A percentile compares a stretch with the other conserved stretches of the same genome.
phyloP scores from a whole-genome alignment of 30 jellyfish, hydroid and myxozoan species.

The Aurelia aurita region DNA sequence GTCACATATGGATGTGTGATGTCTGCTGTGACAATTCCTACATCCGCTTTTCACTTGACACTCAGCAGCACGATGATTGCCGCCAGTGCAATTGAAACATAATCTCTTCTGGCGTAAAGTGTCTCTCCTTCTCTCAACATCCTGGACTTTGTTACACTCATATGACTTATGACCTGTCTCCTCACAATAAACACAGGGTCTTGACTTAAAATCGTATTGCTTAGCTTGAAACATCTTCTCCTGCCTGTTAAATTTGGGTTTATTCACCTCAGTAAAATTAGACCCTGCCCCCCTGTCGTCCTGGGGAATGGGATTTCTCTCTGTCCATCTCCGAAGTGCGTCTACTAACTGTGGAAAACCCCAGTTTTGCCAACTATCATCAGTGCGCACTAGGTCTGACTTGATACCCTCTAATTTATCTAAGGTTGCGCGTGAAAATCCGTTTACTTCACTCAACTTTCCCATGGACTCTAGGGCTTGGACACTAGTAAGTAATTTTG shows the following conservation, averaged over 20 bases:
- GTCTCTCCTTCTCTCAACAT: conserved; percentile 38
- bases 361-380: conserved; percentile 81
- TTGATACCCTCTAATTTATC: conserved; percentile 80
- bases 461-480: conserved; percentile 84
- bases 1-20: conserved; percentile 59
- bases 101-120: conserved; percentile 25
- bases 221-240: conserved; percentile 52
- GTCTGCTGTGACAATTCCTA: conserved; percentile 58
- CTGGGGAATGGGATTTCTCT: conserved; percentile 68
- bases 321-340: conserved; percentile 70
- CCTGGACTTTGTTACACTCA: conserved; percentile 44
- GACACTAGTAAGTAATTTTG: conserved; percentile 55
- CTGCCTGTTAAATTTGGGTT: conserved; percentile 30
- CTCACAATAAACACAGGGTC: conserved; percentile 46
- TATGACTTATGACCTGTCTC: conserved; percentile 19
- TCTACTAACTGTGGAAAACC: conserved; percentile 66
- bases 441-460: conserved; percentile 59
- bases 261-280: too few relatives aligned
- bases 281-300: conserved; percentile 49
- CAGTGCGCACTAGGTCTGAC: conserved; percentile 76
- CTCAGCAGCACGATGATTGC: conserved; percentile 61
- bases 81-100: conserved; percentile 69
- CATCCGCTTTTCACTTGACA: conserved; percentile 62
- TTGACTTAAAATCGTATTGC: conserved; percentile 22
- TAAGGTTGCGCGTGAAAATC: conserved; percentile 67